phyloP scores from a whole-genome alignment of 2,888 invertebrate species.

The Acronicta aceris region DNA sequence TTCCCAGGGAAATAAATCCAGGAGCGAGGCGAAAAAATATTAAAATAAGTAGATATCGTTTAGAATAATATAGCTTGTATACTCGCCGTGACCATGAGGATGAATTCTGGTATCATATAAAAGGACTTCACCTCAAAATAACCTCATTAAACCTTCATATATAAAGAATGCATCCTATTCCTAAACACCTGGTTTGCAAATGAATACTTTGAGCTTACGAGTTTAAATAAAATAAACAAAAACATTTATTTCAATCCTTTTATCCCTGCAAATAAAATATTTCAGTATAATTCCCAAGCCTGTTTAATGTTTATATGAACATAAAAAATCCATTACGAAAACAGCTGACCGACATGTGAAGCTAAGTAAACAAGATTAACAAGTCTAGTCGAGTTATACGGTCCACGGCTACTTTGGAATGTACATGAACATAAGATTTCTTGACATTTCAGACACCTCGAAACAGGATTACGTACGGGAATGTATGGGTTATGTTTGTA shows the following conservation, averaged over 20 bases:
- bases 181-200: no score
- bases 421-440: no score
- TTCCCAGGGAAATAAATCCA: no score
- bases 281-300: not conserved
- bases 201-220: no score
- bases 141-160: no score
- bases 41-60: no score
- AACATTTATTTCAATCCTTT: not conserved
- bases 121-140: no score
- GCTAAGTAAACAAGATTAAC: constrained; percentile 22
- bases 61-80: no score
- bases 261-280: not conserved
- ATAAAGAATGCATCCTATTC: no score
- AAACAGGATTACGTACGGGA: constrained; percentile 1
- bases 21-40: no score
- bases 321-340: constrained; percentile 18
- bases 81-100: no score
- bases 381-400: constrained; percentile 4
- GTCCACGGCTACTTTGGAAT: not conserved
- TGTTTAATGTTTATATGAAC: constrained; percentile 5
- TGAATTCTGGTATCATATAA: no score
- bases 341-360: constrained; percentile 5
- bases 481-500: not conserved
- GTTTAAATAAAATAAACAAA: not conserved
- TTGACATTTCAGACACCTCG: constrained; percentile 3